Percentiles rank a stretch among this genome's conserved stretches.
Conservation (phyloP, 1,140 invertebrate genomes). For the Saxidomus purpurata region DNA sequence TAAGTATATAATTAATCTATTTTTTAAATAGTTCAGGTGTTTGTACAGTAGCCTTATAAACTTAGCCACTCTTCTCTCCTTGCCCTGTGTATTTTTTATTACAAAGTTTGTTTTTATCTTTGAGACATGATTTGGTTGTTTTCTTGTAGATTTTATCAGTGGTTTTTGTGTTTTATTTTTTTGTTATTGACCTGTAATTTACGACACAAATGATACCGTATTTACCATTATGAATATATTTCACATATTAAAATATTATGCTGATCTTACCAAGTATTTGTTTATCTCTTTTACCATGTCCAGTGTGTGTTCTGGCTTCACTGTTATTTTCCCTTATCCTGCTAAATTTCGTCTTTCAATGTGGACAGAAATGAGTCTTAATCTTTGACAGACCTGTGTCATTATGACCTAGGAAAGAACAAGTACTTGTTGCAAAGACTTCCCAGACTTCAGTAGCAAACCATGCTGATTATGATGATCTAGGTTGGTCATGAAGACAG, state of each 20-base stretch:
- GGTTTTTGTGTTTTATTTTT: constrained; percentile 3
- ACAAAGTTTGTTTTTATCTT: background rate
- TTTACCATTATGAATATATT: constrained; percentile 31
- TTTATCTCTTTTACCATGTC: background rate
- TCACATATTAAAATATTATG: constrained; percentile 37
- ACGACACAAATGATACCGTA: constrained; percentile 12
- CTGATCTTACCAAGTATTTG: background rate
- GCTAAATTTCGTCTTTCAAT: too few relatives aligned
- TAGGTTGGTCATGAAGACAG: too few relatives aligned
- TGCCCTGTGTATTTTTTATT: background rate
- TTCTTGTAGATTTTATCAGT: constrained; percentile 7
- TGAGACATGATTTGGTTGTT: background rate
- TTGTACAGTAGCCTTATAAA: background rate
- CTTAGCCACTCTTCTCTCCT: constrained; percentile 1
- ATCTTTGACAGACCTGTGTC: too few relatives aligned
- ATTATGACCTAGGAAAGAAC: too few relatives aligned
- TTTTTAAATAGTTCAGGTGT: too few relatives aligned
- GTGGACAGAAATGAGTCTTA: too few relatives aligned
- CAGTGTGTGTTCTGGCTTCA: too few relatives aligned
- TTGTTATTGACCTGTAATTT: background rate
- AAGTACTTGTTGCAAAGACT: too few relatives aligned
- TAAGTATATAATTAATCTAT: too few relatives aligned
- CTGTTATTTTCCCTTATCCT: too few relatives aligned
- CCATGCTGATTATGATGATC: too few relatives aligned
- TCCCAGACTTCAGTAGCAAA: too few relatives aligned